phyloP scores from a whole-genome alignment of 2,797 vertebrate species.

The Thunnus albacares region DNA sequence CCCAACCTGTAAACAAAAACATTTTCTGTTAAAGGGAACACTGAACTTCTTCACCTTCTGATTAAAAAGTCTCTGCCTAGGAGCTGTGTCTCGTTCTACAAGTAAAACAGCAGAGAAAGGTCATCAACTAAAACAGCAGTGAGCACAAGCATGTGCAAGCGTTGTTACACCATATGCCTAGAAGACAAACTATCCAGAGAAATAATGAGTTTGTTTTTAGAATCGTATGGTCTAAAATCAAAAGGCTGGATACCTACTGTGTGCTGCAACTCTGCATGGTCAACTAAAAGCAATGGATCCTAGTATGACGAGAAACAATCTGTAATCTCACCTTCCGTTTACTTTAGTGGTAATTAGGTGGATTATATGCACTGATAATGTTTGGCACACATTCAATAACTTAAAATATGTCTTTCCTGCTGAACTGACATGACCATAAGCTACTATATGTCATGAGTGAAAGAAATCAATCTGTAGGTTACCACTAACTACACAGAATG shows the following conservation, averaged over 20 bases:
- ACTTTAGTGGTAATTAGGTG: not conserved
- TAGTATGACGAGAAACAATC: not conserved
- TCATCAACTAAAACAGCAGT: slow-evolving; percentile 45
- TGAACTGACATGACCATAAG: not conserved
- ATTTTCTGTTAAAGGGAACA: not conserved
- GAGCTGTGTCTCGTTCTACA: slow-evolving; percentile 33
- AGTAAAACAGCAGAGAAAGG: slow-evolving; percentile 52
- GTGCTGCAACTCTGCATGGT: not conserved
- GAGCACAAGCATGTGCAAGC: slow-evolving; percentile 16
- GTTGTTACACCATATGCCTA: slow-evolving; percentile 32
- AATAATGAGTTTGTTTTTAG: slow-evolving; percentile 33
- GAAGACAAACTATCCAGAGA: slow-evolving; percentile 32
- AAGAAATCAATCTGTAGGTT: too few relatives aligned
- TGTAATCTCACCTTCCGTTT: not conserved
- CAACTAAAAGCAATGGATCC: not conserved
- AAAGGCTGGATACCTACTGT: not conserved
- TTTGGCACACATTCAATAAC: not conserved
- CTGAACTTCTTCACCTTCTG: slow-evolving; percentile 31
- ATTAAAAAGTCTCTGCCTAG: slow-evolving; percentile 49
- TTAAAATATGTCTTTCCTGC: not conserved
- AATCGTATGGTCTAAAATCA: not conserved
- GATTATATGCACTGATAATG: not conserved
- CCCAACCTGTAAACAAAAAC: slow-evolving; percentile 5
- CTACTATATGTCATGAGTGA: too few relatives aligned
- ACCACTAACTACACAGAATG: too few relatives aligned